Conservation (phyloP, 1,140 invertebrate species). For the Metopolophium dirhodum region DNA sequence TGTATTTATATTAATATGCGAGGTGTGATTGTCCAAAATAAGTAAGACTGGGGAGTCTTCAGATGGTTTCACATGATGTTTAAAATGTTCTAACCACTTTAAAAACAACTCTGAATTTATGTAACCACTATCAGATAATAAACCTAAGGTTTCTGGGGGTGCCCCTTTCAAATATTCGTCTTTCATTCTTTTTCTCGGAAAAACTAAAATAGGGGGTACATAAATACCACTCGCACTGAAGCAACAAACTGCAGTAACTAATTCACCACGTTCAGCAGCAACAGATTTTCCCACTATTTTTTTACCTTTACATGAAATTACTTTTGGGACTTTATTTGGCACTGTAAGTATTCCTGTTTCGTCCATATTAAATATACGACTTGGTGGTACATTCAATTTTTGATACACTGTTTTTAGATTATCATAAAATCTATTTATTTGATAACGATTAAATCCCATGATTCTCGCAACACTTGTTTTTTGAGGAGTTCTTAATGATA, state of each 20-base stretch:
- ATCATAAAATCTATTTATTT: conserved; percentile 59
- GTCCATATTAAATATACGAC: conserved; percentile 60
- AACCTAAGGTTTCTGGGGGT: conserved; percentile 59
- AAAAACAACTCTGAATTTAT: conserved; percentile 60
- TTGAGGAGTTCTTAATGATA: conserved; percentile 53
- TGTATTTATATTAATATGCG: conserved; percentile 49
- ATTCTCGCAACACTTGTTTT: conserved; percentile 59
- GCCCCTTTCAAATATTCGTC: conserved; percentile 60
- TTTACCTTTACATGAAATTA: conserved; percentile 60
- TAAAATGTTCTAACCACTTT: conserved; percentile 63
- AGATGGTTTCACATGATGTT: conserved; percentile 56
- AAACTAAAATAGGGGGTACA: conserved; percentile 63
- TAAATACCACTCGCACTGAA: conserved; percentile 61
- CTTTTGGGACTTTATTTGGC: conserved; percentile 55
- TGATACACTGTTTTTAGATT: conserved; percentile 56
- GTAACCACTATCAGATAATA: conserved; percentile 54
- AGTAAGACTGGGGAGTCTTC: conserved; percentile 60
- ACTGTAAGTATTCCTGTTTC: no score
- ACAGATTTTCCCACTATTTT: conserved; percentile 63
- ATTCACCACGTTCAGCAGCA: conserved; percentile 63
- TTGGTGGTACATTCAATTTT: conserved; percentile 54
- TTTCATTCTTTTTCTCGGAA: conserved; percentile 62
- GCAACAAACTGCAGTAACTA: conserved; percentile 61
- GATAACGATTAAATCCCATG: conserved; percentile 4
- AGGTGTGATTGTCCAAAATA: conserved; percentile 60